These are phyloP conservation scores for Cataglyphis albicans DNA, from an alignment of 2,888 invertebrate genomes.

Conservation along the genomic window DNA sequence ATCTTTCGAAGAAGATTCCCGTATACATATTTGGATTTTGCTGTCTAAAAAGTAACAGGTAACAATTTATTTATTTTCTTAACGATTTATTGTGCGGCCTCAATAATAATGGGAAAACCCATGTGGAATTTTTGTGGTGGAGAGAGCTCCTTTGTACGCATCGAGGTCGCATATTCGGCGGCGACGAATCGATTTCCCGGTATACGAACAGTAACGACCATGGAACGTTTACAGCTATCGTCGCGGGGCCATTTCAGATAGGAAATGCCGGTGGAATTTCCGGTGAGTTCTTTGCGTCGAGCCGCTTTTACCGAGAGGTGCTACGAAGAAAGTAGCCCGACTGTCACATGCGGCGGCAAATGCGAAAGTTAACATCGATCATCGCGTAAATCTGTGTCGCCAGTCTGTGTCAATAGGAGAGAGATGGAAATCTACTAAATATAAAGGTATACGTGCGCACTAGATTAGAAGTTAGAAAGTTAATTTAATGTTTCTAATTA, in stretches of 20 bases:
- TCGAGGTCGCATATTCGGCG: constrained; percentile 9
- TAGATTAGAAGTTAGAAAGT: neutral
- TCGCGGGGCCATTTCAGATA: constrained; percentile 24
- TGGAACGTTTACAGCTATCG: constrained; percentile 11
- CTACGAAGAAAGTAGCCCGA: constrained; percentile 37
- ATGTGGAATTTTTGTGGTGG: constrained; percentile 40
- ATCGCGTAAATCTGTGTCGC: neutral
- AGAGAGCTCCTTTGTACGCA: constrained; percentile 19
- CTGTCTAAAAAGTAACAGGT: neutral
- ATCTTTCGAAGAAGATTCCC: neutral
- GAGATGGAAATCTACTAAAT: neutral
- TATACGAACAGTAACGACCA: constrained; percentile 27
- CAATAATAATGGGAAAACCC: constrained; percentile 66
- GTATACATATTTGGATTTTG: neutral
- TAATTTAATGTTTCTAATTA: neutral
- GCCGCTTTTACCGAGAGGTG: constrained; percentile 17
- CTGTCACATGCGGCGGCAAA: neutral
- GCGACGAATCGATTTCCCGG: constrained; percentile 46
- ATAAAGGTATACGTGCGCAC: neutral
- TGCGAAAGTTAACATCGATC: neutral
- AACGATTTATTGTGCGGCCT: constrained; percentile 19
- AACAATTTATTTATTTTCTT: constrained; percentile 14
- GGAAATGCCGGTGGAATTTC: constrained; percentile 70
- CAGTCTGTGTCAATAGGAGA: neutral
- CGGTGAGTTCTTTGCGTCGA: constrained; percentile 54